Base-by-base conservation (phyloP, 2,797 vertebrate genomes). In the Peromyscus aztecus region DNA sequence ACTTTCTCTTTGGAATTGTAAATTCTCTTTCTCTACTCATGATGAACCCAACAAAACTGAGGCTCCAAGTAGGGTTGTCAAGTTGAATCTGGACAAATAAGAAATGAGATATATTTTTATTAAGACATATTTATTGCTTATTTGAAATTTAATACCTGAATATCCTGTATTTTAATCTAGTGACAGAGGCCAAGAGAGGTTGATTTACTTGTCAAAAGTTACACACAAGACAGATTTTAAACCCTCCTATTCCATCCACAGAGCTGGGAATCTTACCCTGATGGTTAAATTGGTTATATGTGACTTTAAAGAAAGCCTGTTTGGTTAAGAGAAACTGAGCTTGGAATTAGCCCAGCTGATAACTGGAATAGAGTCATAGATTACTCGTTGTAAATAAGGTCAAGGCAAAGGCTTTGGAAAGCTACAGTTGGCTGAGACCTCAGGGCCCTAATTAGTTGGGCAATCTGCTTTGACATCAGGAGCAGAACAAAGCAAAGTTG, bases 401-500 rank as follows among this genome's bases (percentile, higher is more conserved):
- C 82, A 94, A 92, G 85, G 13, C 82, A 90, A 85, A 92, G 67
- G 34, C 59, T 94, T 59, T 14, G 23, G 75, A 80, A 84, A 90
- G 61, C 71, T 91, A 29, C 10, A 52, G 40, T 31, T 94, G 52
- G 76, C n/a, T 71, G 59, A 90, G 52, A 96, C 94, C 10, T 89
- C 76, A 84, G 88, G 67, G 37, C 52, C 85, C 49, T 96, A 94
- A 96, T 94, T 95, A 94, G 88, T 57, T 84, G 96, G 78, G n/a
- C 78, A 97, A 94, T 95, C 93, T 89, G 89, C 86, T 96, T 92
- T 96, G 93, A 95, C 89, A 95, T 88, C 46, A 91, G 87, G 23
- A 97, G 40, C 59, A 95, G 93, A 96, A 94, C 46, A 96, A 96
- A 96, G 73, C 95, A 97, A 97, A 76, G 52, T 84, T 96, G 61